These are phyloP conservation scores for Aphidius ervi DNA, from an alignment of 1,140 invertebrate genomes.

Conservation along the genomic window DNA sequence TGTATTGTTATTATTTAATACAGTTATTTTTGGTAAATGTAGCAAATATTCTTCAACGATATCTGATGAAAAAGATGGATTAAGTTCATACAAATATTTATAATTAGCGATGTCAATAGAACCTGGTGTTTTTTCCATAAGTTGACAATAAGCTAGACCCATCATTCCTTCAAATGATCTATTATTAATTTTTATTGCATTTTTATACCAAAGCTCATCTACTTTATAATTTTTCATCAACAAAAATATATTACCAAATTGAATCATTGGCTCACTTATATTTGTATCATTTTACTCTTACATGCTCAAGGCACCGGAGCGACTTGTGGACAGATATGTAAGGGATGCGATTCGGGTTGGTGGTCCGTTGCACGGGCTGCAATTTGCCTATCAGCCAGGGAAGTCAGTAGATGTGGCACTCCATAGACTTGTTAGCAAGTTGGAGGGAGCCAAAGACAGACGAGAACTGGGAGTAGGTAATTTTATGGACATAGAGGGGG, in stretches of 20 bases:
- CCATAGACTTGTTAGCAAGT: no score
- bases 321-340: no score
- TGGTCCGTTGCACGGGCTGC: no score
- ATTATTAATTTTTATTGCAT: slow-evolving; percentile 77
- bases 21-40: slow-evolving; percentile 46
- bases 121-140: slow-evolving; percentile 56
- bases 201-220: slow-evolving; percentile 73
- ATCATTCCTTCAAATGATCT: slow-evolving; percentile 73
- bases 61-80: slow-evolving; percentile 82
- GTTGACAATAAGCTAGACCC: slow-evolving; percentile 78
- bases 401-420: no score
- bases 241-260: slow-evolving; percentile 77
- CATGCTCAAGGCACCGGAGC: no score
- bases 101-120: slow-evolving; percentile 64
- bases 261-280: slow-evolving; percentile 67
- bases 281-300: slow-evolving; percentile 63
- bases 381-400: no score
- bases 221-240: slow-evolving; percentile 73
- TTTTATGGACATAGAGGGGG: no score
- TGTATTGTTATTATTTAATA: slow-evolving; percentile 26
- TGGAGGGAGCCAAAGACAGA: no score
- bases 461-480: no score
- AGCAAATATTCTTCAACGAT: slow-evolving; percentile 74
- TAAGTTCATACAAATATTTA: slow-evolving; percentile 69
- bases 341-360: no score